Evolutionary conservation across 1,140 invertebrate genomes (phyloP).

Genomic region (Pectinophora gossypiella): DNA sequence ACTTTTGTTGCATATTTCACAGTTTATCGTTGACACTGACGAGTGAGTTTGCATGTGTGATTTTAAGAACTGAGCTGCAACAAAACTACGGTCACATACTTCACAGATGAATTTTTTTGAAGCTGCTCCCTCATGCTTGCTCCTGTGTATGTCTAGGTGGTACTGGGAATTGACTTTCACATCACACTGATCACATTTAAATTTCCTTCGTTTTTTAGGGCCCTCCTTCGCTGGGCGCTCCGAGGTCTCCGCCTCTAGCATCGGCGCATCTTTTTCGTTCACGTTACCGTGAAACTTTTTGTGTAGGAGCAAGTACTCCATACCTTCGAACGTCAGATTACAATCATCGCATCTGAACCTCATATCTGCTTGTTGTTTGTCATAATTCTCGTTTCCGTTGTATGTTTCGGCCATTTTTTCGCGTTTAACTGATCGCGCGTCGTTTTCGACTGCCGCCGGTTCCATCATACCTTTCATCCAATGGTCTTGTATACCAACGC

Average conservation of each 20-base stretch:
- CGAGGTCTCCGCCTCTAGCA: conserved; percentile 41
- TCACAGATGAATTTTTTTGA: conserved; percentile 64
- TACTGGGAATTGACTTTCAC: conserved; percentile 70
- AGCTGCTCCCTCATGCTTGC: conserved; percentile 59
- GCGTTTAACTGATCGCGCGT: conserved; percentile 54
- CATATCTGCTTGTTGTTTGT: conserved; percentile 37
- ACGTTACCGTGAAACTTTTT: conserved; percentile 65
- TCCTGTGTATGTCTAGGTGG: conserved; percentile 61
- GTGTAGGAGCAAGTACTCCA: conserved; percentile 62
- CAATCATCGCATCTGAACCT: conserved; percentile 60
- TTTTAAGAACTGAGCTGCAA: conserved; percentile 62
- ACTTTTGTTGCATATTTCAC: conserved; percentile 78
- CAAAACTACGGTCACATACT: conserved; percentile 61
- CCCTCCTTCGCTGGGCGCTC: conserved; percentile 34
- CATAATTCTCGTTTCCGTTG: conserved; percentile 50
- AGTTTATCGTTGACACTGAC: conserved; percentile 61
- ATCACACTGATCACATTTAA: conserved; percentile 64
- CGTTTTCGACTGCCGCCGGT: conserved; percentile 56
- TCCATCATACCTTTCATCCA: conserved; percentile 73
- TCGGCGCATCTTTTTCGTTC: conserved; percentile 51
- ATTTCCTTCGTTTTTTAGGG: conserved; percentile 58
- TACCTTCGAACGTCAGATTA: conserved; percentile 59
- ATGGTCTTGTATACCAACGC: conserved; percentile 57
- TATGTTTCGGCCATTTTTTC: conserved; percentile 67
- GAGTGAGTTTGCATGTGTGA: conserved; percentile 68